Base-by-base conservation (phyloP, 2,797 vertebrate genomes). In the Sebastes minor region DNA sequence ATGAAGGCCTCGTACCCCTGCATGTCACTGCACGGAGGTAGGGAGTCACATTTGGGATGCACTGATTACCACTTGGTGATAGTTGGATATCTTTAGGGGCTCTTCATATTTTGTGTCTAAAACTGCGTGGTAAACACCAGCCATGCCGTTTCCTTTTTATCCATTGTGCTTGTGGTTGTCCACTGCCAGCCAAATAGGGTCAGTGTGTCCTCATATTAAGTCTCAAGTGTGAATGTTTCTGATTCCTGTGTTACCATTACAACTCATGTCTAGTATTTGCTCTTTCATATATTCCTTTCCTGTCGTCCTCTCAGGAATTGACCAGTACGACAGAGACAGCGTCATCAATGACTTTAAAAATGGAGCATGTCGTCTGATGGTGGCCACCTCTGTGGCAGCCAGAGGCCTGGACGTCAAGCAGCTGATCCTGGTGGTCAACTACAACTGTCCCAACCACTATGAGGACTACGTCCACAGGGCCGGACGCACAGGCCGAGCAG, bases 1-100 rank as follows among this genome's bases (percentile, higher is more conserved):
- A 99, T 99, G 99, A 98, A 98, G 92, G 99, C 98, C 18, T 99
- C 99, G 6, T 99, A 99, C 60, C 98, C 99, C 60, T 99, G 99
- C 95, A 95, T 99, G 96, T 99, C 98, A 49, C 96, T 99, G 76
- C 99, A 99, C 28, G 99, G 99, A 97, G 99, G 98, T 99, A 95
- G 2, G 46, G 22, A 30, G 9, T 6, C 14, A 23, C n/a, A 28
- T 67, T 10, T 59, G 9, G 22, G 22, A 52, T 25, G 42, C 16
- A 30, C 14, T 27, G 22, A 14, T 53, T 18, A 32, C 35, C 30
- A 16, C 4, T 30, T 4, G 2, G 18, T 66, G 18, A 7, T 27
- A 18, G 11, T 11, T n/a, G 16, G 20, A 62, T 55, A 13, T 20
- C 18, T 66, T 33, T 28, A 49, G 42, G 42, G 42, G 16, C 16